These are phyloP conservation scores for Hippocampus comes DNA, from an alignment of 2,113 vertebrate species.

Conservation along the genomic window DNA sequence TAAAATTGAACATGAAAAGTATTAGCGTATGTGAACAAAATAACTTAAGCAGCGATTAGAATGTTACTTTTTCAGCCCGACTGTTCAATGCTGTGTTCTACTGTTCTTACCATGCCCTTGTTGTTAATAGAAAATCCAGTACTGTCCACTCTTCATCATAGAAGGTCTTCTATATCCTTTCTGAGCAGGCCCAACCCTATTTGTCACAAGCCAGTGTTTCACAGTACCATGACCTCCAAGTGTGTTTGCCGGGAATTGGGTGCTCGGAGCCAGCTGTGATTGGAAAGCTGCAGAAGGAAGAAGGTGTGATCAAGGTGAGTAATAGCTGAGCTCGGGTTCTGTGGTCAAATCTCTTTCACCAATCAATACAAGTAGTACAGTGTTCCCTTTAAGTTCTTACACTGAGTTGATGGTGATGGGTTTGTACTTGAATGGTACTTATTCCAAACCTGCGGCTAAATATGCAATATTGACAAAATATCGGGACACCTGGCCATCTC, in stretches of 20 bases:
- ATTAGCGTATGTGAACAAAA: constrained; percentile 15
- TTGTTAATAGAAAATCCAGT: constrained; percentile 9
- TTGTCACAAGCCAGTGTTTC: constrained; percentile 62
- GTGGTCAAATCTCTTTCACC: constrained; percentile 56
- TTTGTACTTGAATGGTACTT: constrained; percentile 18
- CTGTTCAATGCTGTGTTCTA: not conserved
- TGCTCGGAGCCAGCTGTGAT: constrained; percentile 42
- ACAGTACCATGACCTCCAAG: constrained; percentile 47
- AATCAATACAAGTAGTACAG: constrained; percentile 46
- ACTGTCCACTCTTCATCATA: constrained; percentile 9
- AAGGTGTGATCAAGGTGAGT: constrained; percentile 53
- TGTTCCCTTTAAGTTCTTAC: constrained; percentile 30
- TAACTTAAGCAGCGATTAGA: constrained; percentile 4
- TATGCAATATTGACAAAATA: not conserved
- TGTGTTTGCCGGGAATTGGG: constrained; percentile 35
- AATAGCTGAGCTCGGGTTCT: constrained; percentile 41
- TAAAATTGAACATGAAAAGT: constrained; percentile 35
- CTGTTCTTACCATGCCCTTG: constrained; percentile 4
- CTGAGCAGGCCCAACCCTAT: constrained; percentile 42
- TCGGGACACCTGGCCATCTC: not conserved
- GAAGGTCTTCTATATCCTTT: constrained; percentile 28
- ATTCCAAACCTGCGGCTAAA: not conserved
- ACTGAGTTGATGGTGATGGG: constrained; percentile 32
- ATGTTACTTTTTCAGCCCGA: not conserved
- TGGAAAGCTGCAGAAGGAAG: constrained; percentile 46